Evolutionary conservation across 2,113 vertebrate genomes (phyloP), one percentile per base, ranked within the genome.

Genomic region (Hypanus sabinus): DNA sequence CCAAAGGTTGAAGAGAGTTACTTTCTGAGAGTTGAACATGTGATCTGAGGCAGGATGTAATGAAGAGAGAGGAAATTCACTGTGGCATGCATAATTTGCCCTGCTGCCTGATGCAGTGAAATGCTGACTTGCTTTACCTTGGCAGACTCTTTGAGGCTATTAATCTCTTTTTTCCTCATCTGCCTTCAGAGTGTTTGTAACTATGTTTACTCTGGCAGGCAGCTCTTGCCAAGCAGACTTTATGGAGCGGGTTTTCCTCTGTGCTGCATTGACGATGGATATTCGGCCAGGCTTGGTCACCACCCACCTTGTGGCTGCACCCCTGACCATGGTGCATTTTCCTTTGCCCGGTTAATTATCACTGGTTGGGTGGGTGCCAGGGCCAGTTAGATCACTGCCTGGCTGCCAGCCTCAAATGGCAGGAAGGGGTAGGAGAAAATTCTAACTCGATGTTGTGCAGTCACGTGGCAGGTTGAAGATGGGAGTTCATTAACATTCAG

Each of bases 41-140:
- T n/a, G 33, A 90, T 65, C 85, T 90, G 60, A 33, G 30, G 62
- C 16, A 30, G 60, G 60, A 90, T 65, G 60, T 90, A 90, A 90
- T n/a, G 16, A 16, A 68, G 60, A 65, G 85, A 90, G 60, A 90
- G 85, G 85, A 65, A 90, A 90, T 90, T 90, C 85, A 90, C 60
- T 90, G 85, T 90, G 85, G 85, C 85, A n/a, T 90, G 85, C 60
- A 90, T 90, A 90, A 90, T 65, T 90, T 90, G 85, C 85, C 85
- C 60, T 90, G 62, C 85, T 90, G 62, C 60, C 16, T 90, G 85
- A 62, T 90, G 60, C 85, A 65, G 85, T 90, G 60, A 90, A 65
- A 90, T n/a, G 62, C 60, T 90, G 62, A 65, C 85, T 65, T 5
- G 85, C 30, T 90, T 90, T 90, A 90, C 30, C 85, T 90, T 90